phyloP scores from a whole-genome alignment of 30 jellyfish, hydroid and myxozoan species.

The Turritopsis dohrnii region DNA sequence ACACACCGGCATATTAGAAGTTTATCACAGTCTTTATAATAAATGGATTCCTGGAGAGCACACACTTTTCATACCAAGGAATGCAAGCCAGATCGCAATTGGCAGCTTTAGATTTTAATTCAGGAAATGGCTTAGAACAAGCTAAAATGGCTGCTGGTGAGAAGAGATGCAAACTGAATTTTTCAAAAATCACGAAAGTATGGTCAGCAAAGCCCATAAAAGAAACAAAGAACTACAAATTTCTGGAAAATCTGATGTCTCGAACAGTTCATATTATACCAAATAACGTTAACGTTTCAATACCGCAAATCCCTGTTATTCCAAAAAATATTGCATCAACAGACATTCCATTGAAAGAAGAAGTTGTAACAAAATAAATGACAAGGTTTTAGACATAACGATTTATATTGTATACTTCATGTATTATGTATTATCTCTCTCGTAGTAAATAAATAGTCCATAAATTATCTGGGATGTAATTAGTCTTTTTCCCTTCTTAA shows the following conservation, averaged over 20 bases:
- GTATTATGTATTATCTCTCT: background rate
- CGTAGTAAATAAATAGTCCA: background rate
- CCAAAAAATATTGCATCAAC: background rate
- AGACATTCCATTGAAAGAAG: background rate
- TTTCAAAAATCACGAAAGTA: background rate
- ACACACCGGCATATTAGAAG: conserved; percentile 48
- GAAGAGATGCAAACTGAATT: background rate
- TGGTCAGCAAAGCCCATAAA: conserved; percentile 10
- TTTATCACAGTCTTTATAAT: conserved; percentile 28
- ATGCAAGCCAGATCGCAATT: conserved; percentile 36
- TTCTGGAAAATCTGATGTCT: background rate
- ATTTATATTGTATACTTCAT: background rate
- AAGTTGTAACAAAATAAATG: background rate
- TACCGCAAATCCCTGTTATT: background rate
- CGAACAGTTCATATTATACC: background rate
- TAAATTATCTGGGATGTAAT: background rate
- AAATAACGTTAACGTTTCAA: background rate
- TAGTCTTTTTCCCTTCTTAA: background rate
- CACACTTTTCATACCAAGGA: conserved; percentile 32
- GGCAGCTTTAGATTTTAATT: conserved; percentile 26
- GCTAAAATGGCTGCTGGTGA: conserved; percentile 28
- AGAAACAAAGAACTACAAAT: conserved; percentile 1
- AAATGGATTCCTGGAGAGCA: conserved; percentile 30
- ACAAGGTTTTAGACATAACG: background rate
- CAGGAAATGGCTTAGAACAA: conserved; percentile 22